Evolutionary conservation across 2,113 vertebrate species (phyloP).

Genomic region (Nanorana parkeri): DNA sequence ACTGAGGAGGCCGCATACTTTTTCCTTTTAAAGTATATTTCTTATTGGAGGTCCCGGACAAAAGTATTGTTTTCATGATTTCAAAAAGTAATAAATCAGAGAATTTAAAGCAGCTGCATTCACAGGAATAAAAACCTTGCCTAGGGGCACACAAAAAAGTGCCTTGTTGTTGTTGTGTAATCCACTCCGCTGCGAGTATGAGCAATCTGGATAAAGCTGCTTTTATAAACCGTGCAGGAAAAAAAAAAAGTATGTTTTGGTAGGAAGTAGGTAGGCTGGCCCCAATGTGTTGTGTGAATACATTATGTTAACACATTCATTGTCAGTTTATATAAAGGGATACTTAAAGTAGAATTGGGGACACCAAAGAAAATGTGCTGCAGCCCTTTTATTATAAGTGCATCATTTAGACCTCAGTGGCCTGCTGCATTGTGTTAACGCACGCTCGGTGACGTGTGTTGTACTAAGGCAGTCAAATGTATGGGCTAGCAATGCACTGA

Average conservation of each 20-base stretch:
- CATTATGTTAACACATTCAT: conserved; percentile 21
- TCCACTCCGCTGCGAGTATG: conserved; percentile 15
- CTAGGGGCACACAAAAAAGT: conserved; percentile 27
- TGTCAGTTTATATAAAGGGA: not conserved
- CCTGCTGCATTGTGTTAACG: too few species aligned
- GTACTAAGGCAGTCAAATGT: too few species aligned
- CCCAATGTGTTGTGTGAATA: conserved; percentile 25
- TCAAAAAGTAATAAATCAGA: not conserved
- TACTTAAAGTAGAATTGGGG: too few species aligned
- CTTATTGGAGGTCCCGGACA: too few species aligned
- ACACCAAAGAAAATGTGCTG: too few species aligned
- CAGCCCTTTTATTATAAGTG: too few species aligned
- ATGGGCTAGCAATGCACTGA: too few species aligned
- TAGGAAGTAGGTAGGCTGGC: conserved; percentile 32
- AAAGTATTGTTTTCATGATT: too few species aligned
- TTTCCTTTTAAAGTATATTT: too few species aligned
- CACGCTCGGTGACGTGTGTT: too few species aligned
- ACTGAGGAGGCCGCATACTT: too few species aligned
- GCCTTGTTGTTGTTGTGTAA: conserved; percentile 38
- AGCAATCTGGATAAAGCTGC: conserved; percentile 44
- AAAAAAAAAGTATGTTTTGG: conserved; percentile 16
- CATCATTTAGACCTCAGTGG: too few species aligned
- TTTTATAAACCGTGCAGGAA: conserved; percentile 38
- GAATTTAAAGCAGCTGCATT: conserved; percentile 43
- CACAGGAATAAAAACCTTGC: not conserved